Base-by-base conservation (phyloP, 2,797 vertebrate species). In the Anas georgica region DNA sequence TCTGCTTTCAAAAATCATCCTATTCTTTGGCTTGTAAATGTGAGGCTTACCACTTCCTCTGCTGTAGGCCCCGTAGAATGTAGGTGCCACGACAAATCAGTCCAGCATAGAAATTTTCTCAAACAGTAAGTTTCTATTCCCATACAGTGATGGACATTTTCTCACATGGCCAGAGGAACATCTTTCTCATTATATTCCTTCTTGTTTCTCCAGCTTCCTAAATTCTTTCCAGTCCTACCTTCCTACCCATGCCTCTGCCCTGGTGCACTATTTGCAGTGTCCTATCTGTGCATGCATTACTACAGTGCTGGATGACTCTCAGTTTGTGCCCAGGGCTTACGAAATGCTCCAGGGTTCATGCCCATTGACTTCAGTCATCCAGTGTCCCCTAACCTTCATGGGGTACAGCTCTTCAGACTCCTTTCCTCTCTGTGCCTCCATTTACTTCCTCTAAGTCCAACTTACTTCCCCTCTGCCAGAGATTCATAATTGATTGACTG, bases 231-330 rank as follows among this genome's bases (percentile, higher is more conserved):
- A 0, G 46, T 76, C 35, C 63, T 54, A 12, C 23, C 14, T 80
- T 73, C 33, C 46, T 70, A n/a, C 31, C 17, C 48, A 48, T 0
- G 0, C n/a, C 15, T 73, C 43, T 68, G 31, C 64, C 41, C 43
- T 80, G 52, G 3, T 3, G 10, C 0, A 3, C n/a, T 74, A 3
- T 37, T n/a, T 29, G 22, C 63, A 63, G 14, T 2, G 1, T 87
- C 17, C 41, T 1, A 0, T 67, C 59, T 41, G 17, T 0, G 0
- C 35, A 13, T 1, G 0, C 4, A 10, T 29, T 59, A 6, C 50
- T 35, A 8, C 50, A 37, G 59, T 8, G 22, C 56, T 74, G 60
- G 5, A 2, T 67, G 48, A 52, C 21, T 17, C 3, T 63, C 18
- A 3, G 37, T 16, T 45, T 56, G 56, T 29, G 33, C 31, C 48